phyloP scores from a whole-genome alignment of 2,888 invertebrate genomes.

The Thera obeliscata region DNA sequence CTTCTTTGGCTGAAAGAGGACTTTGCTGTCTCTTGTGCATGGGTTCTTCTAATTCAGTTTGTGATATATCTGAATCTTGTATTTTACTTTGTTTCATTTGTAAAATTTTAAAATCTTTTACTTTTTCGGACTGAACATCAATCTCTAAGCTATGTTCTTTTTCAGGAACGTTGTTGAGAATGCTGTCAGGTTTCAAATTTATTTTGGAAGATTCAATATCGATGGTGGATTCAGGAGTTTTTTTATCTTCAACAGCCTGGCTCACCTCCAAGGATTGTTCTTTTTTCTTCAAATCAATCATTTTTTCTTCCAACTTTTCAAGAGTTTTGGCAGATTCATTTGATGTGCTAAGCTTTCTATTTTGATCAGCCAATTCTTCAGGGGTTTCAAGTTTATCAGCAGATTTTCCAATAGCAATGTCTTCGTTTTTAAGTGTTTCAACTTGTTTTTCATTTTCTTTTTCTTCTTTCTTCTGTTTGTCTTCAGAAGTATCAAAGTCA shows the following conservation, averaged over 20 bases:
- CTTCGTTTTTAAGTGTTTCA: background rate
- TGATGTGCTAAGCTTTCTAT: slow-evolving; percentile 59
- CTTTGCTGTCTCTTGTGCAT: slow-evolving; percentile 32
- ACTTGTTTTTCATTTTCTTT: slow-evolving; percentile 25
- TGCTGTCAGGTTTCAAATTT: slow-evolving; percentile 54
- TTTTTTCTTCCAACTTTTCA: slow-evolving; percentile 78
- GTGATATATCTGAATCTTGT: slow-evolving; percentile 4
- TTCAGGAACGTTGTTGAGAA: slow-evolving; percentile 57
- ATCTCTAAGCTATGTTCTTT: slow-evolving; percentile 61
- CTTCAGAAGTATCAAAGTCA: slow-evolving; percentile 29
- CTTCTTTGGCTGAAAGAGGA: slow-evolving; percentile 40
- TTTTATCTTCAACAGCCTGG: slow-evolving; percentile 20
- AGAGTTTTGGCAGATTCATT: slow-evolving; percentile 73
- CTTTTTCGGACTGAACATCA: slow-evolving; percentile 43
- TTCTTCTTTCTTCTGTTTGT: slow-evolving; percentile 26
- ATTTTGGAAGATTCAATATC: slow-evolving; percentile 46
- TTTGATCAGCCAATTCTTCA: slow-evolving; percentile 35
- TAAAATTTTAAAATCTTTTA: slow-evolving; percentile 21
- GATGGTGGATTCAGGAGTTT: slow-evolving; percentile 48
- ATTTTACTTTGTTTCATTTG: slow-evolving; percentile 10
- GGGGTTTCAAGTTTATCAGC: background rate
- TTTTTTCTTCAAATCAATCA: slow-evolving; percentile 66
- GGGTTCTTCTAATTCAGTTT: slow-evolving; percentile 9
- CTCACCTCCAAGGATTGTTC: slow-evolving; percentile 40
- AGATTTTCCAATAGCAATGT: background rate